phyloP scores from a whole-genome alignment of 2,888 invertebrate genomes.

The Phengaris arion region DNA sequence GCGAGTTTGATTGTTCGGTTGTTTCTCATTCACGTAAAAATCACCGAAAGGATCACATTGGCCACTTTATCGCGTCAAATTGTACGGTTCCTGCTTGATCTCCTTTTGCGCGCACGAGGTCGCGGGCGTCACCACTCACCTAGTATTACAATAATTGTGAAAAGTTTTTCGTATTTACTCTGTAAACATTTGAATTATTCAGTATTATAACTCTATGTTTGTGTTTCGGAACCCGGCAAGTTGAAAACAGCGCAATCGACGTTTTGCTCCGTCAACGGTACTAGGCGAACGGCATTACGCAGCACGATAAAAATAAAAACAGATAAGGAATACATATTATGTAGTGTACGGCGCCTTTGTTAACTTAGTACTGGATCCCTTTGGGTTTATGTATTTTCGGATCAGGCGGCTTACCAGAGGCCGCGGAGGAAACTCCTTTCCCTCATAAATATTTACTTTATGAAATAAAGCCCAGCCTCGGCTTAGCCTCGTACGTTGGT shows the following conservation, averaged over 20 bases:
- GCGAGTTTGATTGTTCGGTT: too few species aligned
- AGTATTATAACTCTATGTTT: constrained; percentile 20
- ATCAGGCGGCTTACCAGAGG: constrained; percentile 72
- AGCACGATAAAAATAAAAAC: constrained; percentile 32
- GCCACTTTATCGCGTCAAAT: too few species aligned
- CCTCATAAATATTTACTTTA: constrained; percentile 79
- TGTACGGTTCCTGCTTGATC: too few species aligned
- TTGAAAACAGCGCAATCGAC: constrained; percentile 24
- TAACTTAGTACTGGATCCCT: constrained; percentile 74
- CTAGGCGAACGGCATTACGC: constrained; percentile 39
- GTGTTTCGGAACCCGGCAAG: neutral
- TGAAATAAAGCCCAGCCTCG: constrained; percentile 72
- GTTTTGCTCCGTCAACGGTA: constrained; percentile 28
- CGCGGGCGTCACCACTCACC: too few species aligned
- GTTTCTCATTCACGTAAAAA: too few species aligned
- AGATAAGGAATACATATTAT: constrained; percentile 42
- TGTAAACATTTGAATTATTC: constrained; percentile 25
- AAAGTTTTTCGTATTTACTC: constrained; percentile 25
- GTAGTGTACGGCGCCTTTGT: constrained; percentile 63
- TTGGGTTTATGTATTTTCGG: constrained; percentile 77
- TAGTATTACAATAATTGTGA: neutral
- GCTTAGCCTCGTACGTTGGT: constrained; percentile 63
- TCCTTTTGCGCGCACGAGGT: too few species aligned
- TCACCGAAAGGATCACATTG: too few species aligned
- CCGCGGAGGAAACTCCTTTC: constrained; percentile 67